Conservation (phyloP, 1,140 invertebrate species). For the Drosophila murphyi region DNA sequence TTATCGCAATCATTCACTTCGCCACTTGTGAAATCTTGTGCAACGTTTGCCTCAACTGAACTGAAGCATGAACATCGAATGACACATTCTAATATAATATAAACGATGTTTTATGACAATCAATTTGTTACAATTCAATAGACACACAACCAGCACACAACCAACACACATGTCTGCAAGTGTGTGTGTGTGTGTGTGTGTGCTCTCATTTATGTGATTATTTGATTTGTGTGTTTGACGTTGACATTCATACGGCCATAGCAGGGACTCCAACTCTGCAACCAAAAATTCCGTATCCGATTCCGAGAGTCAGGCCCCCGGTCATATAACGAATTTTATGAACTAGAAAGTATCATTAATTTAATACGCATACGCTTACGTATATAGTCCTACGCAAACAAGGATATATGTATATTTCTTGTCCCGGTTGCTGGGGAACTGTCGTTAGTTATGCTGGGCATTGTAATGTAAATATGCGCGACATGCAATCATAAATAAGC, state of each 20-base stretch:
- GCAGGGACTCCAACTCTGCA: slow-evolving; percentile 21
- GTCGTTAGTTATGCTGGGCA: slow-evolving; percentile 75
- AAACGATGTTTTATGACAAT: slow-evolving; percentile 83
- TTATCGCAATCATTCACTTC: slow-evolving; percentile 79
- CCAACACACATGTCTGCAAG: neutral
- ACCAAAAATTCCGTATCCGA: slow-evolving; percentile 13
- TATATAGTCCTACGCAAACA: slow-evolving; percentile 56
- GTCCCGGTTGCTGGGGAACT: slow-evolving; percentile 27
- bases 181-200: slow-evolving; percentile 20
- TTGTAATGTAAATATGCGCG: slow-evolving; percentile 80
- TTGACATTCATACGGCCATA: slow-evolving; percentile 63
- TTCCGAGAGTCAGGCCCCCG: neutral
- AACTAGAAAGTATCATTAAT: slow-evolving; percentile 84
- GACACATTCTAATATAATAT: slow-evolving; percentile 83
- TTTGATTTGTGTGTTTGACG: slow-evolving; percentile 80
- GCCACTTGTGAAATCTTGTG: slow-evolving; percentile 72
- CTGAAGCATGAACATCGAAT: slow-evolving; percentile 74
- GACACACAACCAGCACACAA: slow-evolving; percentile 59
- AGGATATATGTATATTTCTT: slow-evolving; percentile 53
- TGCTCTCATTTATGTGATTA: slow-evolving; percentile 82
- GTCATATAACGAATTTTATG: slow-evolving; percentile 79
- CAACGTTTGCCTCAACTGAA: slow-evolving; percentile 55
- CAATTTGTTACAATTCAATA: slow-evolving; percentile 83
- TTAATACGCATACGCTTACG: slow-evolving; percentile 76
- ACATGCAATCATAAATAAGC: slow-evolving; percentile 82